Evolutionary conservation across 2,113 vertebrate species (phyloP), one percentile per base, ranked within the genome.

Genomic region (Burhinus oedicnemus): DNA sequence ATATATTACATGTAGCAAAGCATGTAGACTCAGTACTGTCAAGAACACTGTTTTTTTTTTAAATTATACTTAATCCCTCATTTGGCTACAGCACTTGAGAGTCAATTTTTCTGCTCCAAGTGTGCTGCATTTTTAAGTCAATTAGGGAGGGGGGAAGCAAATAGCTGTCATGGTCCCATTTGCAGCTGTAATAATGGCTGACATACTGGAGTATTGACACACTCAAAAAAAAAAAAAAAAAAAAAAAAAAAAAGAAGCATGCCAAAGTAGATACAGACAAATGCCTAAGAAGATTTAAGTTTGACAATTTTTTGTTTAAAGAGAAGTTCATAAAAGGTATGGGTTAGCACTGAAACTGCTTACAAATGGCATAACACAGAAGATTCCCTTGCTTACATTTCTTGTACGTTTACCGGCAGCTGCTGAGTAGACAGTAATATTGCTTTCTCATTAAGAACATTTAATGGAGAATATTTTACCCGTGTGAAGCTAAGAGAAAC

Each of bases 61-160:
- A n/a, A 55, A 40, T 20, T 40, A 30, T 49, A 58, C 5, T 32
- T 57, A 65, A 51, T 30, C 8, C 4, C 6, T 69, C 4, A 19
- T 72, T 57, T 87, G 26, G 12, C 27, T 68, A 25, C 6, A 89
- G n/a, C 5, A 38, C 17, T 36, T 84, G 11, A 6, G 8, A 70
- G 38, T 55, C 25, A 47, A 19, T 76, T 82, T 83, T 68, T 87
- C 52, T 76, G 22, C 27, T 87, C 22, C 7, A 65, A 68, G 11
- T 38, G 4, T 38, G 15, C 4, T 64, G 13, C 15, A n/a, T 71
- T 90, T 93, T 88, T 57, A 70, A 70, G 5, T 58, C 8, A 76
- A 0, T 13, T 17, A 4, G 12, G 5, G 5, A 12, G 4, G 1
- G 2, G 4, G 2, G 6, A 51, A 52, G 14, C 5, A 71, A 92